phyloP scores from a whole-genome alignment of 2,888 invertebrate genomes.

The Lutraria lutraria region DNA sequence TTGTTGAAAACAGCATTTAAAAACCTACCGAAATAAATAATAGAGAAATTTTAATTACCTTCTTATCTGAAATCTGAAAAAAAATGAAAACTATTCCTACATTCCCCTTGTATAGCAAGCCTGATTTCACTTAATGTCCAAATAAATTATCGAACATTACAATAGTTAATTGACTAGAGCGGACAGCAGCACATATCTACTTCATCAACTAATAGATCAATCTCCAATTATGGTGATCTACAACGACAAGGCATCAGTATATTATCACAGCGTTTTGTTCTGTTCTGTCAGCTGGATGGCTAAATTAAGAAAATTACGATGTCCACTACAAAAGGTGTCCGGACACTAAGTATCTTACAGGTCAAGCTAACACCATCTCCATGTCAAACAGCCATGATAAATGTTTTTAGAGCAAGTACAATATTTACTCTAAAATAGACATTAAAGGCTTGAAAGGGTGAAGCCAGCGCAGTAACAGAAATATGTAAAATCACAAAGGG shows the following conservation, averaged over 20 bases:
- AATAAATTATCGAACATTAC: no score
- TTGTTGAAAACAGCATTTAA: no score
- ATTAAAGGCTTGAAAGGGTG: constrained; percentile 9
- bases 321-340: constrained; percentile 33
- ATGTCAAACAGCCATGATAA: constrained; percentile 60
- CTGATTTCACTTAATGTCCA: no score
- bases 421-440: constrained; percentile 31
- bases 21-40: no score
- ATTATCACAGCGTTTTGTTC: constrained; percentile 40
- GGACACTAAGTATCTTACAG: not conserved
- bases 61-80: not conserved
- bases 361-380: constrained; percentile 54
- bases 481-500: no score
- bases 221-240: constrained; percentile 61
- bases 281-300: constrained; percentile 40
- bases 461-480: not conserved
- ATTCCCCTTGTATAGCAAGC: not conserved
- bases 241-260: constrained; percentile 43
- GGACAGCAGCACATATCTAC: not conserved
- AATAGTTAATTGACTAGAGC: no score
- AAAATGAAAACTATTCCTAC: not conserved
- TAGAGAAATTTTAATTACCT: no score
- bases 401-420: constrained; percentile 40
- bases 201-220: constrained; percentile 10
- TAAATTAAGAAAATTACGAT: constrained; percentile 36